Percentiles rank a stretch among this genome's conserved stretches.
Conservation (phyloP, 2,888 invertebrate genomes). For the Trichacis sp. region DNA sequence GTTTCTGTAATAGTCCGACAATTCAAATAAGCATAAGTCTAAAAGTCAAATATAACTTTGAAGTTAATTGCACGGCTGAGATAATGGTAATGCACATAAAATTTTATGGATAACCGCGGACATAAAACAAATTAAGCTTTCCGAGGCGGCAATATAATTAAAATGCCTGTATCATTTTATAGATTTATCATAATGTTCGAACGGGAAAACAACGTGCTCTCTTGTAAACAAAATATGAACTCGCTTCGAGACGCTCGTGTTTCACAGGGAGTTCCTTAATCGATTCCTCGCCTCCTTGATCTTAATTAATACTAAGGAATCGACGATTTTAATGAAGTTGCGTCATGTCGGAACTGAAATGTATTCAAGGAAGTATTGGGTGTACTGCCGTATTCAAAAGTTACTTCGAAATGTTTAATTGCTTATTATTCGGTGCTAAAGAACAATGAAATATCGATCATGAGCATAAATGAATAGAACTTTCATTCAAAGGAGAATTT, state of each 20-base stretch:
- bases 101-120: conserved; percentile 16
- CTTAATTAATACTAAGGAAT: neutral
- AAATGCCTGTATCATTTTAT: conserved; percentile 15
- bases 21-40: conserved; percentile 10
- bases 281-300: neutral
- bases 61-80: conserved; percentile 16
- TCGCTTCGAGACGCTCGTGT: neutral
- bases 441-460: too few relatives aligned
- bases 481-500: too few relatives aligned
- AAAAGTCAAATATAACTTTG: conserved; percentile 16
- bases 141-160: conserved; percentile 12
- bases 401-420: too few relatives aligned
- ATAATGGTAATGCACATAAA: conserved; percentile 13
- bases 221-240: neutral
- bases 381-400: too few relatives aligned
- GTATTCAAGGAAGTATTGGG: too few relatives aligned
- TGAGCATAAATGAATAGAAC: too few relatives aligned
- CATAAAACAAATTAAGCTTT: conserved; percentile 13
- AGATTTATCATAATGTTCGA: neutral
- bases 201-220: neutral
- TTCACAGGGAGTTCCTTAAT: neutral
- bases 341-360: too few relatives aligned
- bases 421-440: too few relatives aligned
- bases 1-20: conserved; percentile 13
- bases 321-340: neutral